Base-by-base conservation (phyloP, 2,888 invertebrate genomes). In the Lasioglossum pauxillum region DNA sequence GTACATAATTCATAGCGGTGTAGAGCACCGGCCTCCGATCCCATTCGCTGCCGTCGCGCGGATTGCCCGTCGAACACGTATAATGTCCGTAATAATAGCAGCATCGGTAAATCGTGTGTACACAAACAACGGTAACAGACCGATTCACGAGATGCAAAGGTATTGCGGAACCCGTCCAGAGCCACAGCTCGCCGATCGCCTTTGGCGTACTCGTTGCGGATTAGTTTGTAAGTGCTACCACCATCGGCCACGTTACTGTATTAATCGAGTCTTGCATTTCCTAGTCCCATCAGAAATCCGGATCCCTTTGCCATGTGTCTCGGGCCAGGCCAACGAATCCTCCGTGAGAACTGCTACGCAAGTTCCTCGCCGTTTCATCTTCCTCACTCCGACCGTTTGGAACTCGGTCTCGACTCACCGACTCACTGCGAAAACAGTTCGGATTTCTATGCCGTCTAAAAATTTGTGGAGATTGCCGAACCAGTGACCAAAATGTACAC, bases 1-100 rank as follows among this genome's bases (percentile, higher is more conserved):
- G 78, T 91, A 91, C 88, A 90, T 90, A 90, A 90, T 90, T 90
- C 91, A 90, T 91, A 86, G 35, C 79, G 67, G 38, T n/a, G 71
- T 12, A 0, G n/a, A 57, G n/a, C 60, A n/a, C 23, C 41, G 19
- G 46, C 31, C 53, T 53, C 44, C 64, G 82, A 57, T 79, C 71
- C 79, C 71, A 82, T 75, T 80, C 86, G 80, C 10, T 19, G 14
- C n/a, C 57, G 57, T 53, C 41, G 16, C 57, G 67, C 8, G 64
- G 78, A 86, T 76, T 76, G 75, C 41, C 78, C 86, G 79, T 79
- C 53, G 74, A 82, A 71, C 79, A 41, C 76, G 80, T 80, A 85
- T 72, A 82, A 77, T 71, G 75, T 64, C 74, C 60, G 31, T 60
- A 80, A 86, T 85, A 80, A 85, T 82, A 75, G 76, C 67, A 64